These are phyloP conservation scores for Elymnias hypermnestra DNA, from an alignment of 1,140 invertebrate species.

Conservation along the genomic window DNA sequence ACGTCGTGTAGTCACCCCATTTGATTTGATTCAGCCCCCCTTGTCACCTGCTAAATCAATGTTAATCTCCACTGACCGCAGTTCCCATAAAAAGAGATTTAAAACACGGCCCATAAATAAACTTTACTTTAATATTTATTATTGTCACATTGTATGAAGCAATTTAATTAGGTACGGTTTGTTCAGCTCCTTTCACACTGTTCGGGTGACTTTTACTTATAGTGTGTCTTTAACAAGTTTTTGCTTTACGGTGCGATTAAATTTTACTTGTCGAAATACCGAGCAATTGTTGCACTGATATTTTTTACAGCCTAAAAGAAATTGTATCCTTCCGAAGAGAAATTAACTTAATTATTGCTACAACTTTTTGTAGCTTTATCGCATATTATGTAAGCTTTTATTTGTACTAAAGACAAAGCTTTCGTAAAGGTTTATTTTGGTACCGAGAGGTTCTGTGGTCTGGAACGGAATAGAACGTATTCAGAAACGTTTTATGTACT, in stretches of 20 bases:
- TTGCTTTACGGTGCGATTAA: conserved; percentile 8
- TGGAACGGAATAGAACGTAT: too few relatives aligned
- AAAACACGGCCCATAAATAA: conserved; percentile 65
- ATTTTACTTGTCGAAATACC: conserved; percentile 20
- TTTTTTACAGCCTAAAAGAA: background rate
- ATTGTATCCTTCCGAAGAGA: background rate
- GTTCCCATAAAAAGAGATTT: conserved; percentile 71
- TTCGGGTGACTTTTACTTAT: too few relatives aligned
- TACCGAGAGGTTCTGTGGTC: too few relatives aligned
- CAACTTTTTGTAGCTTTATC: background rate
- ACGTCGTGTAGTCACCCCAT: conserved; percentile 2
- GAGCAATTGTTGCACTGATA: too few relatives aligned
- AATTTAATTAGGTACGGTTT: conserved; percentile 60
- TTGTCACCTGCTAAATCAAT: conserved; percentile 53
- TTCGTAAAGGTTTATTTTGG: too few relatives aligned
- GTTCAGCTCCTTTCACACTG: conserved; percentile 21
- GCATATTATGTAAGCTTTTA: too few relatives aligned
- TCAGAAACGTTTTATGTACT: too few relatives aligned
- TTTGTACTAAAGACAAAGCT: too few relatives aligned
- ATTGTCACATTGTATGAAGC: conserved; percentile 48
- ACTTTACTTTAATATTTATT: conserved; percentile 47
- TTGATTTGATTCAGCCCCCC: conserved; percentile 16
- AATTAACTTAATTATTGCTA: background rate
- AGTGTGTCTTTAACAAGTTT: too few relatives aligned
- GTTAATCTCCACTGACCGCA: conserved; percentile 54